Evolutionary conservation across 2,113 vertebrate genomes (phyloP), one percentile per base, ranked within the genome.

Genomic region (Serinus canaria): DNA sequence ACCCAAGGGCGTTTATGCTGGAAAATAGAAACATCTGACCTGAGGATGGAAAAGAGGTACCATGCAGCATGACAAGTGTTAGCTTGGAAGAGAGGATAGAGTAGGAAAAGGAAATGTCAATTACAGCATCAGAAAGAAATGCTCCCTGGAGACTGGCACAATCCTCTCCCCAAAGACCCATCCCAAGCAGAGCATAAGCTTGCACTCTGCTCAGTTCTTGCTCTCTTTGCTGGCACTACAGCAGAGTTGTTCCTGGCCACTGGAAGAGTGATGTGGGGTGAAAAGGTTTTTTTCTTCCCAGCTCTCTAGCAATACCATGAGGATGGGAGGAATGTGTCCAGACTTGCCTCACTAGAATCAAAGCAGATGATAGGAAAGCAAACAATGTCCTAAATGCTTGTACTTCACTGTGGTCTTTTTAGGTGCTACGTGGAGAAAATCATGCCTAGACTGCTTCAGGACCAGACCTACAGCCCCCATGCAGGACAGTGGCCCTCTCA

Each of bases 91-190:
- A 53, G 4, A 63, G 4, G 72, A 21, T 6, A 47, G 9, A 43
- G 3, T 4, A 41, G 24, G 9, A 64, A 67, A 87, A 62, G 4
- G 8, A 89, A 86, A 87, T 64, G 23, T 56, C 24, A 52, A 2
- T 49, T 41, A 41, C 1, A 27, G 15, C 19, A 43, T 27, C 19
- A 64, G 72, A 60, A 59, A 69, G 7, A 15, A 68, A 74, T 31
- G 22, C 15, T 15, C 12, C 11, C 15, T 43, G 25, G 19, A 81
- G 20, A 23, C 17, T 74, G 35, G 4, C 11, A 43, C 9, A 67
- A 88, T 22, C 2, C 9, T 60, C 16, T 63, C 15, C 12, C 5
- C 4, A 22, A 31, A 50, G 16, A 63, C 11, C 0, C 0, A 35
- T 25, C 30, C 25, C 28, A 20, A 23, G 8, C 17, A 78, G 23